Conservation (phyloP, 2,797 vertebrate species). For the Pteropus rufus region DNA sequence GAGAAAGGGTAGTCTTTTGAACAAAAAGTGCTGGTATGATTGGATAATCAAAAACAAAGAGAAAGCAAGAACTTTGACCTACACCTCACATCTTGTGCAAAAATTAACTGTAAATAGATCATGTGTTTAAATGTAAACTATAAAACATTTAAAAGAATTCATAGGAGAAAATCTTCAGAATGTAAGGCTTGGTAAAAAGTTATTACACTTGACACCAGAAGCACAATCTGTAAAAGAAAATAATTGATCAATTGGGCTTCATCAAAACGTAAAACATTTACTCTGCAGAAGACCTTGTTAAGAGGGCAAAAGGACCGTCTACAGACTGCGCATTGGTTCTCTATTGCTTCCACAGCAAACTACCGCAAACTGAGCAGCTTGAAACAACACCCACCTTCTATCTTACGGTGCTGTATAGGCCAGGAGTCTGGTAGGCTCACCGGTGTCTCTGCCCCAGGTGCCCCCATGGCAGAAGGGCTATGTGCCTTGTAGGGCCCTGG, state of each 20-base stretch:
- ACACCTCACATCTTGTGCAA: not conserved
- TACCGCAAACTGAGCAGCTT: not conserved
- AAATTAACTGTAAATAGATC: not conserved
- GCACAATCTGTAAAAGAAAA: not conserved
- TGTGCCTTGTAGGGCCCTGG: not conserved
- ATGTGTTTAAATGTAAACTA: not conserved
- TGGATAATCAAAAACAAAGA: not conserved
- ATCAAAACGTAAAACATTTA: not conserved
- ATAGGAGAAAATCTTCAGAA: not conserved
- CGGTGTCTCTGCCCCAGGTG: not conserved
- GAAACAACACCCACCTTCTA: too few relatives aligned
- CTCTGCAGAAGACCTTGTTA: not conserved
- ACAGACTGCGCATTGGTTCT: not conserved
- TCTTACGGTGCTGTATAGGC: not conserved
- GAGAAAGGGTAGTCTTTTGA: not conserved
- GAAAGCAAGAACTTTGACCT: not conserved
- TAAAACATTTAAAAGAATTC: not conserved
- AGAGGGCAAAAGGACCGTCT: not conserved
- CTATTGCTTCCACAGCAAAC: not conserved
- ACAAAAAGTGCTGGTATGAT: not conserved
- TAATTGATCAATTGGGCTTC: not conserved
- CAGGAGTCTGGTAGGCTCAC: not conserved
- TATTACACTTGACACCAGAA: not conserved
- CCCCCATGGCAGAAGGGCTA: not conserved
- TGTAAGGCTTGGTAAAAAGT: not conserved